Percentiles rank a stretch among this genome's conserved stretches.
Conservation (phyloP, 2,797 vertebrate genomes). For the Melanotaenia pygmaea region DNA sequence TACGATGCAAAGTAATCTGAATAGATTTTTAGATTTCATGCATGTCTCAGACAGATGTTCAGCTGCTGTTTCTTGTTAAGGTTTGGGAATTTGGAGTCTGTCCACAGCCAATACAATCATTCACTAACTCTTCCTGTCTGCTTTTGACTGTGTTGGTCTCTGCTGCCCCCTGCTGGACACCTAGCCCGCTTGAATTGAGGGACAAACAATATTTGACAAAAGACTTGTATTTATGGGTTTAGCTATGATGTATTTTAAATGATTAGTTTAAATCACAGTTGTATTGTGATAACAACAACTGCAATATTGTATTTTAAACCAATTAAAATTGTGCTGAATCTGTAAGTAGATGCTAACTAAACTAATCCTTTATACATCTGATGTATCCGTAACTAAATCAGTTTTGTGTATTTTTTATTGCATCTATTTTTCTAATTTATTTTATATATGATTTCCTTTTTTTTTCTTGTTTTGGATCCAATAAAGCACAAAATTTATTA, state of each 20-base stretch:
- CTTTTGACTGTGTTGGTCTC: slow-evolving; percentile 9
- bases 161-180: slow-evolving; percentile 60
- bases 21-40: not conserved
- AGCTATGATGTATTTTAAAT: not conserved
- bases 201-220: too few relatives aligned
- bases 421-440: not conserved
- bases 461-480: not conserved
- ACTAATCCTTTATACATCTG: not conserved
- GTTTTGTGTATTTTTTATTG: not conserved
- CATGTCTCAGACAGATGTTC: not conserved
- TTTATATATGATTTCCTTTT: not conserved
- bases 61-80: not conserved
- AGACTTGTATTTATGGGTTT: not conserved
- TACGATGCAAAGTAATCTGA: not conserved
- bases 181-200: not conserved
- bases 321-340: not conserved
- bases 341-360: not conserved
- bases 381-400: not conserved
- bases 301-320: fast-evolving
- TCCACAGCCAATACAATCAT: not conserved
- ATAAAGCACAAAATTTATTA: too few relatives aligned
- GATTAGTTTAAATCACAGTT: not conserved
- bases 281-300: too few relatives aligned
- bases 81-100: not conserved
- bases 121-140: not conserved